Evolutionary conservation across 1,140 invertebrate genomes (phyloP), one percentile per base, ranked within the genome.

Genomic region (Adelges cooleyi): DNA sequence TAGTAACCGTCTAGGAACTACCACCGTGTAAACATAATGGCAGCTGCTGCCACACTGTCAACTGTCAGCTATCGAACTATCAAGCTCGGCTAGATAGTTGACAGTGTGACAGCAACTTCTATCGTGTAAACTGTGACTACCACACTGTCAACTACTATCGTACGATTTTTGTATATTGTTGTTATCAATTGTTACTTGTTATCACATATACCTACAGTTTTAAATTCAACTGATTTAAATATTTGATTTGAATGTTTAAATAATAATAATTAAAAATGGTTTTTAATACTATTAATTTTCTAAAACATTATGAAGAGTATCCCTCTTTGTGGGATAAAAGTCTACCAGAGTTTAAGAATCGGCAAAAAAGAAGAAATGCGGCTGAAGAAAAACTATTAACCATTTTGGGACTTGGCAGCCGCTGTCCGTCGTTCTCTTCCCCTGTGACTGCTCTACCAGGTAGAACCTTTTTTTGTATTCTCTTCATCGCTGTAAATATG

Each of bases 101-200:
- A 46, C 42, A 46, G 10, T 46, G 42, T 46, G 15, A 18, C 42
- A 46, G 42, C 42, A 20, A 62, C 67, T 10, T 70, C 33, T 20
- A 67, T 54, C 52, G 17, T 40, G 66, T 74, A 75, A 49, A 73
- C 68, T 27, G 74, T 72, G 71, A 77, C 76, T 15, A 71, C 73
- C 25, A 74, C 38, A 10, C 74, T 75, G 54, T 78, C 67, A 15
- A 79, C 65, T 33, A 79, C 73, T 46, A 73, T 70, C 66, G 70
- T 72, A 69, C 70, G 74, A 69, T 54, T 65, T 62, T 72, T 66
- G 42, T 40, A 33, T 22, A 54, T 54, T 8, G 29, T 71, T 38
- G 36, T 38, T 38, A 38, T 38, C 36, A 38, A 38, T 38, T 38
- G 36, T 38, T 38, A 38, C 36, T 38, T 38, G 36, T 38, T 38